Evolutionary conservation across 2,888 invertebrate species (phyloP), one percentile per base, ranked within the genome.

Genomic region (Lottia scabra): DNA sequence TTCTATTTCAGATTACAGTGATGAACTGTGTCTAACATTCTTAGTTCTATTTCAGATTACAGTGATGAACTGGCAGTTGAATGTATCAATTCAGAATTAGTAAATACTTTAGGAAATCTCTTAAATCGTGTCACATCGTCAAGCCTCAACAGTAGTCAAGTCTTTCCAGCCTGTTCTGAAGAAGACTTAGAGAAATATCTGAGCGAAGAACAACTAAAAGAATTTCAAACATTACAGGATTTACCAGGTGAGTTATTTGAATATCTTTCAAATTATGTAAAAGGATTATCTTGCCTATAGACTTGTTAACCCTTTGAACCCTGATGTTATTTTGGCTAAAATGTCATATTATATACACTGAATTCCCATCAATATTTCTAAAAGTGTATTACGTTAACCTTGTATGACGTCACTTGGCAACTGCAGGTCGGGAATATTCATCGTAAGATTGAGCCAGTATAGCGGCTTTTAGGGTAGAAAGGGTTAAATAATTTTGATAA

Each of bases 101-200:
- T 96, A 2, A 95, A 98, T 89, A 96, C 95, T 0, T 90, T 98
- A 23, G 98, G 98, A 30, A 99, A 99, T 92, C 92, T 99, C 68
- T 91, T 96, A 74, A 94, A 93, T 71, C 93, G 98, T 23, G 95
- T 94, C 85, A 93, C 94, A 78, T 94, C 95, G 23, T 91, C 91
- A 75, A 91, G 93, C 5, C 91, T 98, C 70, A 30, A 30, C 30
- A 2, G 30, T 30, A 30, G 30, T 38, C 38, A 38, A 38, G 38
- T 10, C 10, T 38, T 6, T 90, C 96, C 96, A 0, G 81, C 91
- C 46, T 86, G 91, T 46, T 65, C 80, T 62, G 30, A 72, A 6
- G 75, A 77, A 0, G 72, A 76, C 12, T 79, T 85, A 65, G 46
- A 76, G 26, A 63, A 73, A 13, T 76, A 81, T 85, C 82, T 82